A percentile compares a stretch with the other conserved stretches of the same genome.
These are phyloP conservation scores for Prunella fulvescens DNA, from an alignment of 2,113 vertebrate genomes.

Conservation along the genomic window DNA sequence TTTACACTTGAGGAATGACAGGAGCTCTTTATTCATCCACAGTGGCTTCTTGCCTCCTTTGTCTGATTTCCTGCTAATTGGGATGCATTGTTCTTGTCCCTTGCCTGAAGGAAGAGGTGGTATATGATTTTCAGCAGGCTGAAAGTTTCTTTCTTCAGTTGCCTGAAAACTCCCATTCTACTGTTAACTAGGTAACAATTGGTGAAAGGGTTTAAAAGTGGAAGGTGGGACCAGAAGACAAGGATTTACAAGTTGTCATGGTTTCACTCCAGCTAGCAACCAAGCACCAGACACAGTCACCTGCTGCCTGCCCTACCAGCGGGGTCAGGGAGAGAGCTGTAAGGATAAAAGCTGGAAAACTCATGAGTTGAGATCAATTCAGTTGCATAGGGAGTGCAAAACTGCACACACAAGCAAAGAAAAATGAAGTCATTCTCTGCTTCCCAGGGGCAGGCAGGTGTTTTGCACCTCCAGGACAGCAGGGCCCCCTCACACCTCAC, in stretches of 20 bases:
- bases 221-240: neutral
- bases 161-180: neutral
- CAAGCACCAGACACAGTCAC: neutral
- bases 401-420: neutral
- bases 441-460: neutral
- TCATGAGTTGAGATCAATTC: too few species aligned
- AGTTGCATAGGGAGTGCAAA: neutral
- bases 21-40: neutral
- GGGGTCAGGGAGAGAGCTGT: fast-evolving
- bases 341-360: neutral
- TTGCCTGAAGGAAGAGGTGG: neutral
- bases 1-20: neutral
- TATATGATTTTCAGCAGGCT: neutral
- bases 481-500: fast-evolving
- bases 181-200: neutral
- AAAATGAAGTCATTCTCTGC: neutral
- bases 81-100: neutral
- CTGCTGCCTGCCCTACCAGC: fast-evolving
- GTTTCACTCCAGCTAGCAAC: neutral
- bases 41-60: neutral
- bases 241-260: neutral
- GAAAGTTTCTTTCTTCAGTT: neutral
- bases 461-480: neutral
- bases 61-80: neutral
- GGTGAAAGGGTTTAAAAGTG: neutral